Conservation (phyloP, 2,797 vertebrate species). For the Scomberomorus guttatus region DNA sequence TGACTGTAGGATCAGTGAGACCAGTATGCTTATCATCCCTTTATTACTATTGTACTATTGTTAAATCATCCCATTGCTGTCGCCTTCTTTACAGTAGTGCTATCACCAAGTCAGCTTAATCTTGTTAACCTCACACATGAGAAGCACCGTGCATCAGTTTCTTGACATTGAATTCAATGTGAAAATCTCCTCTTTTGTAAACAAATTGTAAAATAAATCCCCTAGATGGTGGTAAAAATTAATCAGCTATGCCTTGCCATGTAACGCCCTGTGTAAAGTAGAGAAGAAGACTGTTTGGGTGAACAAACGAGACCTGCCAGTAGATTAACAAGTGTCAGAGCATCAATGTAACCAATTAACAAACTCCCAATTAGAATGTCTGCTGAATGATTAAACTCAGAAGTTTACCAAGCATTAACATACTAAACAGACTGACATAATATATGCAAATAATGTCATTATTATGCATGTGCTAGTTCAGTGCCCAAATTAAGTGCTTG, state of each 20-base stretch:
- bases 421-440: conserved; percentile 82
- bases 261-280: background rate
- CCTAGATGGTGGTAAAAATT: background rate
- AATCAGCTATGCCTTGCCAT: background rate
- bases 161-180: background rate
- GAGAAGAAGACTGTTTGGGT: conserved; percentile 32
- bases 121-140: background rate
- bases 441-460: conserved; percentile 86
- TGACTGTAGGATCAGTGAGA: background rate
- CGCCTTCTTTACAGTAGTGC: background rate
- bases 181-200: background rate
- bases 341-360: conserved; percentile 75
- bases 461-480: conserved; percentile 86
- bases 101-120: background rate
- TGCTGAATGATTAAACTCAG: conserved; percentile 72
- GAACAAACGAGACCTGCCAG: conserved; percentile 57
- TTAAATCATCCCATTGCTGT: background rate
- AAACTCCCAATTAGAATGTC: conserved; percentile 73
- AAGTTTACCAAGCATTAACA: conserved; percentile 78
- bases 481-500: conserved; percentile 85
- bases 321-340: conserved; percentile 71
- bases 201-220: conserved; percentile 23
- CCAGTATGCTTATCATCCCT: background rate
- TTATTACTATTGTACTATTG: background rate
- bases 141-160: background rate